Evolutionary conservation across 1,140 invertebrate species (phyloP), one percentile per base, ranked within the genome.

Genomic region (Parapsyche elsis): DNA sequence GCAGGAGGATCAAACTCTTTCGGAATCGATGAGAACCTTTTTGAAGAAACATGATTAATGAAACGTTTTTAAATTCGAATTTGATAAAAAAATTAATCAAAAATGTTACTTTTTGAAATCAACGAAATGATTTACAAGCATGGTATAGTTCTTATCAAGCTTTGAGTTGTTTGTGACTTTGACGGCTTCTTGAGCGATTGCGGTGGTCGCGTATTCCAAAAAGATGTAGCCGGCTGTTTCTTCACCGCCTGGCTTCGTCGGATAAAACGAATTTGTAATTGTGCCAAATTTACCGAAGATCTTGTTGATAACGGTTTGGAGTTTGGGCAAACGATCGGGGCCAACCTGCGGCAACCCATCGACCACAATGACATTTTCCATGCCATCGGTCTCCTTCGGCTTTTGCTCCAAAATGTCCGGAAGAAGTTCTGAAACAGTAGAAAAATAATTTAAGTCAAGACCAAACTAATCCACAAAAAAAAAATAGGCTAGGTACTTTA

Each of bases 261-360:
- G 97, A 88, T 97, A 98, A 87, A 94, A 93, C 81, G 97, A 95
- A 86, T 95, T 98, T 0, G 97, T 93, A 83, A 99, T 95, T 71
- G 92, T 92, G 0, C 97, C 98, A 90, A 95, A 98, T 85, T 97
- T 97, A 21, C 92, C 92, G 87, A 97, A 98, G 2, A 99, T 92
- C 88, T 99, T 99, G 59, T 92, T 92, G 73, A 99, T 94, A 10
- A 99, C 96, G 83, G 93, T 94, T 86, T 98, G 95, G 19, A 99
- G 90, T 88, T 99, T 99, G 64, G 98, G 96, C 26, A 98, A 87
- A 61, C 97, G 92, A 74, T 98, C 96, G 12, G 94, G 93, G 67
- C 96, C 97, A 78, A 99, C 97, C 88, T 96, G 92, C 30, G 99
- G 99, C 67, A 98, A 94, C 78, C 98, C 97, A 89, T 99, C 98